Evolutionary conservation across 2,888 invertebrate genomes (phyloP), one percentile per base, ranked within the genome.

Genomic region (Vannuccia rotundouncinata): DNA sequence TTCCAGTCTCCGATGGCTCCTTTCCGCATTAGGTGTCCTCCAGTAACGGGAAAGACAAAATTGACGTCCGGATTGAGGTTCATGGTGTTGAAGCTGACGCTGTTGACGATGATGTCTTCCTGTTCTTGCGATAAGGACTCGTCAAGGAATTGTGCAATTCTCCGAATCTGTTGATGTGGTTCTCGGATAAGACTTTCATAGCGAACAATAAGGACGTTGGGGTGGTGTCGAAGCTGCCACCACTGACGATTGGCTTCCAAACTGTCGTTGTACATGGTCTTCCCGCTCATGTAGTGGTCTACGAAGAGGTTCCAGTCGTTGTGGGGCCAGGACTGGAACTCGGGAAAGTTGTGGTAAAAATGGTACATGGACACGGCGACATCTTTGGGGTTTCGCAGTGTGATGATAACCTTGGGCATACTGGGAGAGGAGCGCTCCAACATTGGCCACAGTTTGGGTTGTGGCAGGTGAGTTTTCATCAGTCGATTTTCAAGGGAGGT

Each of bases 101-200:
- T 59, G 31, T 81, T 77, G 25, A 83, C 66, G n/a, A 82, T 82
- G 28, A 73, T 59, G 22, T 66, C 74, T 1, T 83, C 77, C 80
- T 79, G n/a, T 5, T 79, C 79, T 2, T 79, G 74, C 17, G 60
- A 74, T 31, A 83, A 79, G n/a, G 75, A 45, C 31, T 81, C 81
- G 2, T 83, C 83, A 0, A 84, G 75, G 75, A 85, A 85, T 0
- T 77, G 28, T 0, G 83, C 83, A 5, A 85, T 79, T 29, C 82
- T 81, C 10, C 81, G n/a, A n/a, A 84, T 82, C 0, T 81, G 79
- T 5, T 59, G 79, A 28, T 78, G 77, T 10, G 82, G 81, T 28
- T 85, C 82, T 22, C 78, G 82, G 17, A 81, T 25, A 27, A 81
- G 45, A 66, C 78, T 73, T 31, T 81, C 81, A 28, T 81, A 81